Base-by-base conservation (phyloP, 2,888 invertebrate genomes). In the Agrypnus murinus region DNA sequence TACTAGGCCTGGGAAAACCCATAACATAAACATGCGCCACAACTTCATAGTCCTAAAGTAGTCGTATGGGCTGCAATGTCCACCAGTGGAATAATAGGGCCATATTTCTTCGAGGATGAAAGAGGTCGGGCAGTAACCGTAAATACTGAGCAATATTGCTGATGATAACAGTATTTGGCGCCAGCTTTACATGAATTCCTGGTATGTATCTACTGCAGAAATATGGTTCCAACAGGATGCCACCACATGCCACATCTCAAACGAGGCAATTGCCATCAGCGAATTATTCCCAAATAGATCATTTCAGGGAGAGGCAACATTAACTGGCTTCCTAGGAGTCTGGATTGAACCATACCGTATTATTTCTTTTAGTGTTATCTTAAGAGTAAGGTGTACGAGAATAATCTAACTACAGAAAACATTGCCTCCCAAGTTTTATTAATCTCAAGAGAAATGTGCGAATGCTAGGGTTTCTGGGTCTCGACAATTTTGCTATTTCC, bases 31-130 rank as follows among this genome's bases (percentile, higher is more conserved):
- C n/a, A n/a, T n/a, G n/a, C n/a, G n/a, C n/a, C n/a, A 43, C 43
- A 6, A 43, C 7, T 43, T 12, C 12, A 43, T 43, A 43, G 15
- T 43, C 7, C 8, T 19, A 48, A 12, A 17, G 48, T 48, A 8
- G 25, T 25, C 7, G 48, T 48, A 25, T 48, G 48, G 48, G n/a
- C 10, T 48, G 25, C 48, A 10, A 48, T 48, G 9, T 17, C 48
- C 9, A 19, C 48, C 1, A 1, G 1, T 25, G 19, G 2, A 31
- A 19, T 48, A 19, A 48, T 48, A 10, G 48, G 25, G 19, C 48
- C 48, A 10, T 48, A 48, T 12, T 48, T 48, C n/a, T 48, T 17
- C 31, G 10, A 48, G 25, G 10, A 48, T 9, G 19, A 19, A 19
- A n/a, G 1, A 9, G n/a, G 10, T 4, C 8, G 10, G 3, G 48